phyloP scores from a whole-genome alignment of 2,888 invertebrate genomes.

The Lasioglossum zephyrum region DNA sequence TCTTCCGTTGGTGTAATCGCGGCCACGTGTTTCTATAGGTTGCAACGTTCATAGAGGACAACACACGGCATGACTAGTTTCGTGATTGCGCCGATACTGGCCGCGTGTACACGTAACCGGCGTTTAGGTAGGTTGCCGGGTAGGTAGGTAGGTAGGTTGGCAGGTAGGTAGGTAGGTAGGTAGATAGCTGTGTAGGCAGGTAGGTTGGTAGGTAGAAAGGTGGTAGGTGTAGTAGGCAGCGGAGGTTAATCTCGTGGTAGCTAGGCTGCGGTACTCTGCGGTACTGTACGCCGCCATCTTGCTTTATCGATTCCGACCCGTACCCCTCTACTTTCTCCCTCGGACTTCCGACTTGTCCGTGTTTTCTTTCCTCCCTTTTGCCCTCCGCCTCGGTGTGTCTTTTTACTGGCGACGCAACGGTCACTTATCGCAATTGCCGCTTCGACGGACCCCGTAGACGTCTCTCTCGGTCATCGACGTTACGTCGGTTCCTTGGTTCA shows the following conservation, averaged over 20 bases:
- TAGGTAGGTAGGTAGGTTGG: constrained; percentile 8
- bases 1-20: not conserved
- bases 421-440: constrained; percentile 2
- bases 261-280: constrained; percentile 81
- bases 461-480: not conserved
- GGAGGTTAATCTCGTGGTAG: constrained; percentile 78
- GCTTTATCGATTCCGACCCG: constrained; percentile 78
- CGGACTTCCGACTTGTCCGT: constrained; percentile 39
- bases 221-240: constrained; percentile 46
- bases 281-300: constrained; percentile 81
- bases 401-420: constrained; percentile 16
- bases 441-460: not conserved
- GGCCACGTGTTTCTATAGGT: not conserved
- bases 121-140: constrained; percentile 11
- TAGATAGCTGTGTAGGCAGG: constrained; percentile 22
- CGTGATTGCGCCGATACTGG: constrained; percentile 42
- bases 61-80: constrained; percentile 3
- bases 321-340: constrained; percentile 53
- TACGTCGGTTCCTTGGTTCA: not conserved
- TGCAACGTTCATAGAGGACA: not conserved
- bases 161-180: constrained; percentile 26
- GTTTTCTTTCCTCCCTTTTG: constrained; percentile 38
- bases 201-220: constrained; percentile 49
- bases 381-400: not conserved
- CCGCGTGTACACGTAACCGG: constrained; percentile 25